Evolutionary conservation across 2,888 invertebrate species (phyloP).

Genomic region (Drosophila kuntzei): DNA sequence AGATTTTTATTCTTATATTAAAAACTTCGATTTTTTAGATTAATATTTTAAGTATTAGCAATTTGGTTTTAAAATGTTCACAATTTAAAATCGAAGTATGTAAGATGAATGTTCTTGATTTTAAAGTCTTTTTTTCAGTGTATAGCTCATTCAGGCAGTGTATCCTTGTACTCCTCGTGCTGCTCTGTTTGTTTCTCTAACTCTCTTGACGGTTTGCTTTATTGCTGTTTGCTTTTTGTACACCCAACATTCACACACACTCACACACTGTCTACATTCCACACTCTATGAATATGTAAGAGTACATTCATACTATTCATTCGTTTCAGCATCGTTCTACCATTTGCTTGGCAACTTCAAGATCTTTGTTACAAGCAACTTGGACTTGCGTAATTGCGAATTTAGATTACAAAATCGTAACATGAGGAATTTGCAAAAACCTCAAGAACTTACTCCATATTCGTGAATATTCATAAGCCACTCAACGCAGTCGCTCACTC

Average conservation of each 20-base stretch:
- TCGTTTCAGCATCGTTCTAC: constrained; percentile 9
- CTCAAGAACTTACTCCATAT: constrained; percentile 14
- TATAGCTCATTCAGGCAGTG: constrained; percentile 28
- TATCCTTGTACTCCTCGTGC: constrained; percentile 34
- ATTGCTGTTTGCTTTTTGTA: constrained; percentile 54
- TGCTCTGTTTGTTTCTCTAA: constrained; percentile 52
- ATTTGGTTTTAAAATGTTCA: too few species aligned
- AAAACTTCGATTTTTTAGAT: too few species aligned
- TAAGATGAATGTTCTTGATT: too few species aligned
- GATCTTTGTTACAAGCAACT: constrained; percentile 42
- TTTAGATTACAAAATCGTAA: constrained; percentile 40
- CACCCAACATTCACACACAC: constrained; percentile 1
- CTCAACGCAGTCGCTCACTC: constrained; percentile 2
- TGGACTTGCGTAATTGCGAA: constrained; percentile 48
- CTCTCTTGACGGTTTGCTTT: constrained; percentile 58
- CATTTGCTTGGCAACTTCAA: constrained; percentile 12
- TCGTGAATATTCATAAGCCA: constrained; percentile 58
- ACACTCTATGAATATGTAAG: constrained; percentile 39
- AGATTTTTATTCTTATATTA: too few species aligned
- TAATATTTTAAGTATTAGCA: too few species aligned
- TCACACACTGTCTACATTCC: neutral
- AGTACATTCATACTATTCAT: constrained; percentile 24
- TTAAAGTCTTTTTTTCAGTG: too few species aligned
- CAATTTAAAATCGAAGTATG: too few species aligned
- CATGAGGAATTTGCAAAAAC: constrained; percentile 19